Conservation (phyloP, 2,888 invertebrate species). For the Microctonus aethiopoides region DNA sequence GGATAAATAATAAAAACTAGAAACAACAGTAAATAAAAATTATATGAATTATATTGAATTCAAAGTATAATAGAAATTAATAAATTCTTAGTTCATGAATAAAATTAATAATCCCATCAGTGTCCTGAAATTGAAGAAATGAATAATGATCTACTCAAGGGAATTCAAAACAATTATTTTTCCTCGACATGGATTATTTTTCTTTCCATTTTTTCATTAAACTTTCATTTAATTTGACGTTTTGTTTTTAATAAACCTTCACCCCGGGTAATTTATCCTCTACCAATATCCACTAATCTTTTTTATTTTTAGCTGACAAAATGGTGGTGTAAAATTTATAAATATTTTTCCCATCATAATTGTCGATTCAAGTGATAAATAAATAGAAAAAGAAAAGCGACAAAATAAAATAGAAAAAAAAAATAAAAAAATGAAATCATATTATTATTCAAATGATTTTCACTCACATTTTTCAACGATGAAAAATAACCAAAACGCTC, state of each 20-base stretch:
- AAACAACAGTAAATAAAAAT: not conserved
- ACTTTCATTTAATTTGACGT: constrained; percentile 47
- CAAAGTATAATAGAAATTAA: not conserved
- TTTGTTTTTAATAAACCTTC: constrained; percentile 43
- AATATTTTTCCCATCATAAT: constrained; percentile 54
- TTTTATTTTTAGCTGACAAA: constrained; percentile 38
- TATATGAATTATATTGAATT: not conserved
- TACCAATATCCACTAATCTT: constrained; percentile 40
- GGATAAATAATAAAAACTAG: not conserved
- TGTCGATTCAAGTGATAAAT: constrained; percentile 43
- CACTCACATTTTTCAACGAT: constrained; percentile 63
- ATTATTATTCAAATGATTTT: constrained; percentile 4
- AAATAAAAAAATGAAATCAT: not conserved
- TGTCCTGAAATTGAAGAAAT: constrained; percentile 21
- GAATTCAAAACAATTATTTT: not conserved
- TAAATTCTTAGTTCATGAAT: not conserved
- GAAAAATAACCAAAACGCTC: constrained; percentile 66
- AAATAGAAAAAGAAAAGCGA: not conserved
- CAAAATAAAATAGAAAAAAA: not conserved
- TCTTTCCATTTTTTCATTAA: constrained; percentile 33
- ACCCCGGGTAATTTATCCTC: constrained; percentile 42
- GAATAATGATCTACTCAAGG: not conserved
- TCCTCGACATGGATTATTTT: constrained; percentile 25
- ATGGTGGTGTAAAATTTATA: constrained; percentile 30
- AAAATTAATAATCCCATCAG: constrained; percentile 26